Evolutionary conservation across 2,888 invertebrate genomes (phyloP), one percentile per base, ranked within the genome.

Genomic region (Drymonia ruficornis): DNA sequence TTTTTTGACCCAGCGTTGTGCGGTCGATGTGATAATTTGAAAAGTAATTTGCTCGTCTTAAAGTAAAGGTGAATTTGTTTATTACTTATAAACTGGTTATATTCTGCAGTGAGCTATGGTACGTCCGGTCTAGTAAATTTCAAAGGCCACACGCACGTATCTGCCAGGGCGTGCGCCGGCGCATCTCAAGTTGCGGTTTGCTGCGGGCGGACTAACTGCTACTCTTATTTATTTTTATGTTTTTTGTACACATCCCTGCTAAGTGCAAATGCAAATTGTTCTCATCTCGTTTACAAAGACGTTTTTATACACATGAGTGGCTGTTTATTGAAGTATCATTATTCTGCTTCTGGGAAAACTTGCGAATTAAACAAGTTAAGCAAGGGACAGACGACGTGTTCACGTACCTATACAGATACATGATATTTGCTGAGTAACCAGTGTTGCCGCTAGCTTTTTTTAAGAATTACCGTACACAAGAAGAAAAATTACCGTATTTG

Each of bases 261-360:
- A 85, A 88, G 86, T 88, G 86, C 85, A 84, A 78, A 87, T 84
- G 84, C 85, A 86, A 89, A 89, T 86, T 84, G 80, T 80, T 80
- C 81, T 81, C 82, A 80, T 86, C 84, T 87, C 83, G 81, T 86
- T 86, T 84, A 84, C 86, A 85, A 83, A 86, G 81, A 84, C 76
- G 86, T 84, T 88, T 87, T 86, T 83, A 85, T 84, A 73, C 76
- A 81, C 78, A 78, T 75, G 67, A 77, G 81, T 75, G 79, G 67
- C 74, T 80, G 74, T 85, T 84, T 83, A 84, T 83, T 82, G 70
- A 79, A 77, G 74, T 76, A 73, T 63, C 73, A 80, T 78, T 80
- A 78, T 79, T 76, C 65, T 64, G 68, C 57, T 81, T 80, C 78
- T 74, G 54, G 67, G 74, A 76, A 78, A 67, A 67, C 58, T 67